These are phyloP conservation scores for Poeciliopsis retropinna DNA, from an alignment of 2,113 vertebrate genomes.

Conservation along the genomic window DNA sequence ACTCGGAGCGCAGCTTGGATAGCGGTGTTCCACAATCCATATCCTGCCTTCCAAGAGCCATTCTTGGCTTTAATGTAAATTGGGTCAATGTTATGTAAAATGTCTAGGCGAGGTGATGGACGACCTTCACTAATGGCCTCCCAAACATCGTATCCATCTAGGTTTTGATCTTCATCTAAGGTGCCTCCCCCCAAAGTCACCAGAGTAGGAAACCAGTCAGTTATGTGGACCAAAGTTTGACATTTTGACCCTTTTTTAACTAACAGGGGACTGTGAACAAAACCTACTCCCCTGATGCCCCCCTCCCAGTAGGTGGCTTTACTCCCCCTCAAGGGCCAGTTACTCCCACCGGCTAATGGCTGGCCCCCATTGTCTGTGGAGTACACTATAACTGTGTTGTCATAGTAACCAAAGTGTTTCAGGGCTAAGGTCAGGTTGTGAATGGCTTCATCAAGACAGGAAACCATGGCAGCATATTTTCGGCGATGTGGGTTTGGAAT, in stretches of 20 bases:
- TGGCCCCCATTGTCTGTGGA: conserved; percentile 97
- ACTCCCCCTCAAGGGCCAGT: conserved; percentile 95
- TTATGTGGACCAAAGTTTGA: conserved; percentile 92
- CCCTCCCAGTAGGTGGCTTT: conserved; percentile 98
- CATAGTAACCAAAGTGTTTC: conserved; percentile 89
- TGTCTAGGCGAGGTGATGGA: conserved; percentile 91
- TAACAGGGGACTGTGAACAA: conserved; percentile 94
- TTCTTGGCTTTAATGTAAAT: conserved; percentile 93
- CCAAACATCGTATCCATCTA: conserved; percentile 97
- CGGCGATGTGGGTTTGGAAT: conserved; percentile 90
- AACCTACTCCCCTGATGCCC: conserved; percentile 92
- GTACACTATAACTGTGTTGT: conserved; percentile 93
- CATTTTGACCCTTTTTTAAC: conserved; percentile 89
- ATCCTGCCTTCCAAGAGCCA: conserved; percentile 93
- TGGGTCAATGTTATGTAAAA: conserved; percentile 97
- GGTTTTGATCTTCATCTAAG: conserved; percentile 87
- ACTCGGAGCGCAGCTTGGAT: conserved; percentile 93
- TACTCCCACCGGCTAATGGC: conserved; percentile 91
- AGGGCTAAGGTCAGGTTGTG: conserved; percentile 90
- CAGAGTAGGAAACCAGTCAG: conserved; percentile 97
- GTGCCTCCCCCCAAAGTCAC: conserved; percentile 90
- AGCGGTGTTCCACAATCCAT: conserved; percentile 95
- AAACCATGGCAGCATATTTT: conserved; percentile 95
- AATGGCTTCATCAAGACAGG: conserved; percentile 93
- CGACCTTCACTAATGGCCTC: conserved; percentile 94